These are phyloP conservation scores for Spilogale gracilis DNA, from an alignment of 2,113 vertebrate genomes.

Conservation along the genomic window DNA sequence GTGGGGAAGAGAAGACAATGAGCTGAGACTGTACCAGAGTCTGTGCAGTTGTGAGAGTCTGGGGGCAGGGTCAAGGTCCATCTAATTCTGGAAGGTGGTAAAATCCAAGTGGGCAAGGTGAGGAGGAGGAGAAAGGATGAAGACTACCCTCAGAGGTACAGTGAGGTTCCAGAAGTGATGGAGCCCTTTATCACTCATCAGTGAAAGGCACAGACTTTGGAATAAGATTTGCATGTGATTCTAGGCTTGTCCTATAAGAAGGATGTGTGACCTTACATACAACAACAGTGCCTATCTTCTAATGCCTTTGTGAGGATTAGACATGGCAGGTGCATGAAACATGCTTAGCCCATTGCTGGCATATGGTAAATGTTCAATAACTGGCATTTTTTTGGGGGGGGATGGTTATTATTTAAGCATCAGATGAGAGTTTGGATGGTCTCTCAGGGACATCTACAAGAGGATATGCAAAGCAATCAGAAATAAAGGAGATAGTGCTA, in stretches of 20 bases:
- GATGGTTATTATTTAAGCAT: background rate
- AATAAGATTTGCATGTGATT: background rate
- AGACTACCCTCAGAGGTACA: background rate
- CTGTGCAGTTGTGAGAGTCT: rapidly evolving
- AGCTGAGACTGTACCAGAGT: rapidly evolving
- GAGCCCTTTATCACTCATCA: background rate
- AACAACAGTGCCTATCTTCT: background rate
- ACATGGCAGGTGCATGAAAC: background rate
- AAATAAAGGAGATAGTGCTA: background rate
- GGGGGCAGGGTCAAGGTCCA: too few relatives aligned
- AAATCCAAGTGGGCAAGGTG: background rate
- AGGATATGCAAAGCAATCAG: background rate
- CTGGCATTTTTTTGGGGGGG: background rate
- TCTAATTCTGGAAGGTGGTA: background rate
- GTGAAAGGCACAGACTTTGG: background rate
- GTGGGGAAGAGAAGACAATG: background rate
- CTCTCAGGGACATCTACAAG: background rate
- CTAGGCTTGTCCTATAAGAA: background rate
- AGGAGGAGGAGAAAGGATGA: background rate
- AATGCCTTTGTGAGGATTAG: background rate
- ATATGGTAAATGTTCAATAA: slow-evolving; percentile 43
- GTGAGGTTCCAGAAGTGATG: background rate
- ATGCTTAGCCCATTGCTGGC: background rate
- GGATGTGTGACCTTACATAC: background rate
- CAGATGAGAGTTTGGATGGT: background rate